phyloP scores from a whole-genome alignment of 1,140 invertebrate species.

The Leptopilina clavipes region DNA sequence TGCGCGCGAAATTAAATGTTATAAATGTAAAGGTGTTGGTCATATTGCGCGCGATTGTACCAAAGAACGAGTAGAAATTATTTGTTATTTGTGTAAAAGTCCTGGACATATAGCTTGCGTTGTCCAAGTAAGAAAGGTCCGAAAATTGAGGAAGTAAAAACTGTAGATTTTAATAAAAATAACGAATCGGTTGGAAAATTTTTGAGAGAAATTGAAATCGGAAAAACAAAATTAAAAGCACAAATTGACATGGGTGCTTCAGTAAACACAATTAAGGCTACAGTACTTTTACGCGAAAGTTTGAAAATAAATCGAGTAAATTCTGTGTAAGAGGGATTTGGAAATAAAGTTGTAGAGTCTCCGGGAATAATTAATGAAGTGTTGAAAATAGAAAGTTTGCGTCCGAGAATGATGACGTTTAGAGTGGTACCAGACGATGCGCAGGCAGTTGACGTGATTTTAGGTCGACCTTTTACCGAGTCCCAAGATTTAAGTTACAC shows the following conservation, averaged over 20 bases:
- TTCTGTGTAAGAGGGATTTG: not conserved
- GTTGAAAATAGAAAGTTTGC: constrained; percentile 39
- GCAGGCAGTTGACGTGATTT: constrained; percentile 41
- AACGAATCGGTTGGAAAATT: not conserved
- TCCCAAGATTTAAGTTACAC: constrained; percentile 45
- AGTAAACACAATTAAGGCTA: not conserved
- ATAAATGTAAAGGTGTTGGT: not conserved
- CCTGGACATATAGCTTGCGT: not conserved
- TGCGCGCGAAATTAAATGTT: not conserved
- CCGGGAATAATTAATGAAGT: constrained; percentile 5
- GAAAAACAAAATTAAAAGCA: not conserved
- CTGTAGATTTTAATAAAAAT: not conserved
- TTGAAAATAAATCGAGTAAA: not conserved
- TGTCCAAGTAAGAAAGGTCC: not conserved
- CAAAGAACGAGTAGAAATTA: not conserved
- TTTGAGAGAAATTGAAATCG: not conserved
- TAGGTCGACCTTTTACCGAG: constrained; percentile 49
- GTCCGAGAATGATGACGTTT: constrained; percentile 36
- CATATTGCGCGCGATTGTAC: constrained; percentile 14
- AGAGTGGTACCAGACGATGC: constrained; percentile 44
- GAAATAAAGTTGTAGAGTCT: not conserved
- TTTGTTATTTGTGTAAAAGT: not conserved
- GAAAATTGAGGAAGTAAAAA: not conserved
- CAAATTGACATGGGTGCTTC: constrained; percentile 4
- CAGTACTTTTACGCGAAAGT: not conserved